phyloP scores from a whole-genome alignment of 1,140 invertebrate genomes.

The Drosophila simulans region DNA sequence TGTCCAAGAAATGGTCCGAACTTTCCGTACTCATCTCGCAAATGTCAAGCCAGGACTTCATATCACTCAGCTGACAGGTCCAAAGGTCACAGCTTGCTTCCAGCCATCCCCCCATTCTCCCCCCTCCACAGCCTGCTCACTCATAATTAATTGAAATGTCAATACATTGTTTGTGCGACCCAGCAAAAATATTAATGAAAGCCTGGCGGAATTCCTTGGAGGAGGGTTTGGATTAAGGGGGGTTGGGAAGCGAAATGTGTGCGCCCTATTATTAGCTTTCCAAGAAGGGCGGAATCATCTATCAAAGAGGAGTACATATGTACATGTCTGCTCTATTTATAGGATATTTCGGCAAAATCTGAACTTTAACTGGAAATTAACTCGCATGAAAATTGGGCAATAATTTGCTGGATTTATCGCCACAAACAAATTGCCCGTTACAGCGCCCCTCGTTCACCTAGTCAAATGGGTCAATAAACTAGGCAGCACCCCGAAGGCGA shows the following conservation, averaged over 20 bases:
- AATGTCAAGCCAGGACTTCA: constrained; percentile 27
- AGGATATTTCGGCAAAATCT: constrained; percentile 41
- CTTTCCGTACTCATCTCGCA: constrained; percentile 35
- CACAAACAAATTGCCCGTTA: constrained; percentile 64
- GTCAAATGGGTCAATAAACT: constrained; percentile 75
- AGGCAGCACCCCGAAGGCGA: constrained; percentile 59
- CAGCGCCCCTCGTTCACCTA: constrained; percentile 46
- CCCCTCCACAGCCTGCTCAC: constrained; percentile 1
- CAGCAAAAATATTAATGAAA: constrained; percentile 69
- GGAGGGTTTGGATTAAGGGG: background rate
- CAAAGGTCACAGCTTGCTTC: constrained; percentile 61
- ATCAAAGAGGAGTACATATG: constrained; percentile 43
- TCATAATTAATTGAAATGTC: constrained; percentile 82
- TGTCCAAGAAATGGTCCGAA: background rate
- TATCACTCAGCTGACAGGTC: constrained; percentile 31
- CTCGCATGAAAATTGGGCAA: constrained; percentile 65
- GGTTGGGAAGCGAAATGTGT: constrained; percentile 8
- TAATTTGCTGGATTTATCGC: constrained; percentile 63
- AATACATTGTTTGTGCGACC: constrained; percentile 71
- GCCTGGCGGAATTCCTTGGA: background rate
- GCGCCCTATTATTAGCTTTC: constrained; percentile 53
- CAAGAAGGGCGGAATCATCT: constrained; percentile 59
- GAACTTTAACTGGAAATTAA: constrained; percentile 76
- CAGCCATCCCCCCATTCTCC: constrained; percentile 2
- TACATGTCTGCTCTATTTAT: constrained; percentile 57